These are phyloP conservation scores for Dryocosmus kuriphilus DNA, from an alignment of 2,888 invertebrate genomes.

Conservation along the genomic window DNA sequence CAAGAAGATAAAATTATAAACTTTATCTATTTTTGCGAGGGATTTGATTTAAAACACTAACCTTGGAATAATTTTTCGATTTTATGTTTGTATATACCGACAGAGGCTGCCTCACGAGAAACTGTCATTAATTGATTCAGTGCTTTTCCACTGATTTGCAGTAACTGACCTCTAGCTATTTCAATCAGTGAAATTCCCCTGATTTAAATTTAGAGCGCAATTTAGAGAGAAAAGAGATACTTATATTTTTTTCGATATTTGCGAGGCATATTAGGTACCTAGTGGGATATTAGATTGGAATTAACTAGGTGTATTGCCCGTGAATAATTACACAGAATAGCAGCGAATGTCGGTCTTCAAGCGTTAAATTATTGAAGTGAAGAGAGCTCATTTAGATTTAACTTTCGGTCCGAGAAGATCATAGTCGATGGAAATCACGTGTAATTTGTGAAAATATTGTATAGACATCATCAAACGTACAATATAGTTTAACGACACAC, in stretches of 20 bases:
- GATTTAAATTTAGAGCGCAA: too few relatives aligned
- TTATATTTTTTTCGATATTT: not conserved
- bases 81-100: too few relatives aligned
- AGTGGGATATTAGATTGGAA: not conserved
- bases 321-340: slow-evolving; percentile 38
- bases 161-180: too few relatives aligned
- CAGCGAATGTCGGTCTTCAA: slow-evolving; percentile 46
- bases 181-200: too few relatives aligned
- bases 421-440: slow-evolving; percentile 8
- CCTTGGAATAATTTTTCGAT: too few relatives aligned
- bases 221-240: too few relatives aligned
- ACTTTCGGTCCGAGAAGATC: slow-evolving; percentile 11
- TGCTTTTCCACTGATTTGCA: too few relatives aligned
- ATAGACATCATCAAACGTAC: not conserved
- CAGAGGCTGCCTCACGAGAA: too few relatives aligned
- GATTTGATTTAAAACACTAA: too few relatives aligned
- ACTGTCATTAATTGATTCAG: too few relatives aligned
- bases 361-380: slow-evolving; percentile 60
- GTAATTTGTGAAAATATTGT: slow-evolving; percentile 38
- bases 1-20: too few relatives aligned
- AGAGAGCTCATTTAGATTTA: slow-evolving; percentile 39
- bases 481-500: not conserved
- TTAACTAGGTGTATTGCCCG: slow-evolving; percentile 40
- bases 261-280: not conserved
- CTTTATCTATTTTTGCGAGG: too few relatives aligned